phyloP scores from a whole-genome alignment of 1,140 invertebrate species.

The Amyelois transitella region DNA sequence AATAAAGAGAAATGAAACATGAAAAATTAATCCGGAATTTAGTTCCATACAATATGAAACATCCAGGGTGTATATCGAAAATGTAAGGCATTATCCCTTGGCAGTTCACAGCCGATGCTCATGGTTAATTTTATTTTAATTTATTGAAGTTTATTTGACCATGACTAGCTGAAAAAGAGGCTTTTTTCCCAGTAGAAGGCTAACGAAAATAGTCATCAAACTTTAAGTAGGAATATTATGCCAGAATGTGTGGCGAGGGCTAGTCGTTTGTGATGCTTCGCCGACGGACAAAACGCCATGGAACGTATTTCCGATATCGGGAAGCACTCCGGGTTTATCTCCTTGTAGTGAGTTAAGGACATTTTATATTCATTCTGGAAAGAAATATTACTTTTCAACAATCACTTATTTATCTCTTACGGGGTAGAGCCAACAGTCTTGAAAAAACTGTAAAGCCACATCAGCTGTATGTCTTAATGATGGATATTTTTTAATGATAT shows the following conservation, averaged over 20 bases:
- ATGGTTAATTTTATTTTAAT: background rate
- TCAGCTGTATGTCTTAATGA: too few relatives aligned
- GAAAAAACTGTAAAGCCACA: too few relatives aligned
- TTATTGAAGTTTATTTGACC: background rate
- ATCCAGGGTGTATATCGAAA: too few relatives aligned
- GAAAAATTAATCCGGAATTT: too few relatives aligned
- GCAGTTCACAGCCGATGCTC: too few relatives aligned
- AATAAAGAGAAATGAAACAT: too few relatives aligned
- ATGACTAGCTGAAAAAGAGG: too few relatives aligned
- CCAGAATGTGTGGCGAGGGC: slow-evolving; percentile 50
- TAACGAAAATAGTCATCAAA: slow-evolving; percentile 16
- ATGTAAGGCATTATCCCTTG: too few relatives aligned
- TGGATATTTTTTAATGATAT: too few relatives aligned
- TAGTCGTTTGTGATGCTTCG: slow-evolving; percentile 24
- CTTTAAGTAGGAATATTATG: slow-evolving; percentile 36
- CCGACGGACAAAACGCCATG: slow-evolving; percentile 38
- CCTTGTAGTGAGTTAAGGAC: slow-evolving; percentile 15
- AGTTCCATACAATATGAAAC: too few relatives aligned
- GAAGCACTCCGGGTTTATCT: slow-evolving; percentile 39
- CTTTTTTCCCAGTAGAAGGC: too few relatives aligned
- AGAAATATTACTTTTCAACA: background rate
- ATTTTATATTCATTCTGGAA: slow-evolving; percentile 16
- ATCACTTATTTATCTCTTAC: background rate
- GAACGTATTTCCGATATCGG: slow-evolving; percentile 42
- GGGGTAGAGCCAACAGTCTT: too few relatives aligned